These are phyloP conservation scores for Leptatherina wallacei DNA, from an alignment of 2,797 vertebrate species.

Conservation along the genomic window DNA sequence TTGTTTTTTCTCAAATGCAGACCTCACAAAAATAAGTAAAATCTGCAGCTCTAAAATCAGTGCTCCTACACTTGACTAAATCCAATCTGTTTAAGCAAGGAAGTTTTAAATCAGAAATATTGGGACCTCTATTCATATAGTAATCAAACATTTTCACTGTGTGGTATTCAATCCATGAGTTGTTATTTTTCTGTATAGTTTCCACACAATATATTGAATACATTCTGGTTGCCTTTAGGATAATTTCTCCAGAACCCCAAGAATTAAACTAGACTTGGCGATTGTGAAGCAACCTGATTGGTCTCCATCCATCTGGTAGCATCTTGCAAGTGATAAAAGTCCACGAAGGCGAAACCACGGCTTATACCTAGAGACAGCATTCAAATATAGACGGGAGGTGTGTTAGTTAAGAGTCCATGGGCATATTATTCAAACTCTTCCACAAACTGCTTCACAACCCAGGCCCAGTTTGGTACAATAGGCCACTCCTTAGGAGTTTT, in stretches of 20 bases:
- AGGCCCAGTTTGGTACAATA: conserved; percentile 91
- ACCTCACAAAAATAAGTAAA: conserved; percentile 28
- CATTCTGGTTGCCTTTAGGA: conserved; percentile 80
- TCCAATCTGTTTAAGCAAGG: conserved; percentile 13
- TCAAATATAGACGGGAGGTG: conserved; percentile 99
- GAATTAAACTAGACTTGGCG: conserved; percentile 99
- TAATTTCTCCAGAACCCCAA: conserved; percentile 86
- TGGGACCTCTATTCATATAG: conserved; percentile 23
- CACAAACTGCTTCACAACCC: conserved; percentile 98
- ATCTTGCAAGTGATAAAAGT: conserved; percentile 99
- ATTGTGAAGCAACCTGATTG: conserved; percentile 99
- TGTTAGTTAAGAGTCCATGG: conserved; percentile 97
- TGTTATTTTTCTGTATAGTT: conserved; percentile 38
- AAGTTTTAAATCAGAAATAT: conserved; percentile 41
- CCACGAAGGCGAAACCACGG: conserved; percentile 99
- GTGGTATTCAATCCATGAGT: conserved; percentile 42
- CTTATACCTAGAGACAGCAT: conserved; percentile 99
- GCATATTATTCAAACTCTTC: conserved; percentile 96
- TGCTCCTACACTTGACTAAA: conserved; percentile 19
- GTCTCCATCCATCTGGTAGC: conserved; percentile 99
- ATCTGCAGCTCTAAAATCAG: conserved; percentile 30
- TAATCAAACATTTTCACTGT: conserved; percentile 33
- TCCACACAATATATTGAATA: conserved; percentile 62
- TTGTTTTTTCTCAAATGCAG: conserved; percentile 25
- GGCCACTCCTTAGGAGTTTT: conserved; percentile 90